These are phyloP conservation scores for Apocheima hispidaria DNA, from an alignment of 2,888 invertebrate species.

Conservation along the genomic window DNA sequence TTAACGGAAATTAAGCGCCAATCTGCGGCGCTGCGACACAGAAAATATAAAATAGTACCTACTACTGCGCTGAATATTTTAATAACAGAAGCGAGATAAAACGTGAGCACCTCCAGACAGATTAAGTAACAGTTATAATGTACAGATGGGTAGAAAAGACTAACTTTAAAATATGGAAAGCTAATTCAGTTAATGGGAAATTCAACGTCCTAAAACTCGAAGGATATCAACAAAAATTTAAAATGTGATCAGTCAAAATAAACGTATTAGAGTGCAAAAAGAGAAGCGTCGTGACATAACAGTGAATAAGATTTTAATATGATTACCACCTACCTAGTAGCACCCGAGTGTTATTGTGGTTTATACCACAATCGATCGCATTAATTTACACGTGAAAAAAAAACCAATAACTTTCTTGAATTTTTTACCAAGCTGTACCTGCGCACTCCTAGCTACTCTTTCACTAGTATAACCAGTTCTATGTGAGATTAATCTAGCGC, in stretches of 20 bases:
- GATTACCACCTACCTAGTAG: no score
- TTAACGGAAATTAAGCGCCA: constrained; percentile 31
- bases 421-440: not conserved
- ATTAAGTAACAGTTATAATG: not conserved
- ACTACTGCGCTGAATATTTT: not conserved
- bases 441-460: not conserved
- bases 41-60: not conserved
- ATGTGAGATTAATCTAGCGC: constrained; percentile 23
- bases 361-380: no score
- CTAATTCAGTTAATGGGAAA: no score
- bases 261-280: no score
- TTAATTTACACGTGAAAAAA: no score
- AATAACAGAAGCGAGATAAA: constrained; percentile 25
- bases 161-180: not conserved
- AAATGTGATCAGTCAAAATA: no score
- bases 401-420: not conserved
- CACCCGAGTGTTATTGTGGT: no score
- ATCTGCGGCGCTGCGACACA: not conserved
- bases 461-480: constrained; percentile 16
- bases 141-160: constrained; percentile 3
- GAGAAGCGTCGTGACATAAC: no score
- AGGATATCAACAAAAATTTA: no score
- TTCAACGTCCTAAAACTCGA: no score
- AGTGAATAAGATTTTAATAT: no score
- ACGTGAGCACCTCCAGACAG: not conserved